Evolutionary conservation across 2,888 invertebrate species (phyloP).

Genomic region (Micoletzkya japonica): DNA sequence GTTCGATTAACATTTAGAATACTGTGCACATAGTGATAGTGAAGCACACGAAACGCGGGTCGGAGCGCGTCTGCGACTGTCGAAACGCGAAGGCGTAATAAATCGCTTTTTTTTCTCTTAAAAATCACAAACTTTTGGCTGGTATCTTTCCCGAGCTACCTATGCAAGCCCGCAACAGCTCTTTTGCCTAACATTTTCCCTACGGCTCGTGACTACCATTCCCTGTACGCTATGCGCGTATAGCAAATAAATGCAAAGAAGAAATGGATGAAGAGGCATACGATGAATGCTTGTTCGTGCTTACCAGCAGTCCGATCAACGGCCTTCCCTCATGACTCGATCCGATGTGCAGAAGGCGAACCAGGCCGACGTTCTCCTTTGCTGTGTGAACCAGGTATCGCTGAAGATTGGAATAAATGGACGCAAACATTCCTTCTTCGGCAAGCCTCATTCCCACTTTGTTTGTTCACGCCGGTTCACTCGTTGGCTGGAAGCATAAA

Average conservation of each 20-base stretch:
- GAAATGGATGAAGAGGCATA: neutral
- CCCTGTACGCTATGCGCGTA: no score
- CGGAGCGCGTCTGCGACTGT: no score
- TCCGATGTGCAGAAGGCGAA: constrained; percentile 50
- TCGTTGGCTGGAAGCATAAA: no score
- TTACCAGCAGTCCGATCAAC: constrained; percentile 51
- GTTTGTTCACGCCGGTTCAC: neutral
- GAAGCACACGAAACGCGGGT: no score
- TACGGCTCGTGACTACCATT: no score
- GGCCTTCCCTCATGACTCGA: constrained; percentile 45
- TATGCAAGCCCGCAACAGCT: neutral
- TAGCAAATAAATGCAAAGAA: no score
- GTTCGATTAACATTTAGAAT: no score
- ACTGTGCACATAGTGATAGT: no score
- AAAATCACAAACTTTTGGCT: no score
- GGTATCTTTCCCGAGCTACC: no score
- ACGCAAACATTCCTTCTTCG: neutral
- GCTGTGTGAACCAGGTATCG: constrained; percentile 36
- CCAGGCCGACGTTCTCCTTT: constrained; percentile 48
- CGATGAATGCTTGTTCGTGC: neutral
- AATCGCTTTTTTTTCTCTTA: no score
- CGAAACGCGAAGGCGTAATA: no score
- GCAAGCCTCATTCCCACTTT: neutral
- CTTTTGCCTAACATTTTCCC: neutral
- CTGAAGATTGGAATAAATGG: constrained; percentile 26